A percentile compares a stretch with the other conserved stretches of the same genome.
phyloP scores from a whole-genome alignment of 2,797 vertebrate genomes.

The Pipistrellus pipistrellus region DNA sequence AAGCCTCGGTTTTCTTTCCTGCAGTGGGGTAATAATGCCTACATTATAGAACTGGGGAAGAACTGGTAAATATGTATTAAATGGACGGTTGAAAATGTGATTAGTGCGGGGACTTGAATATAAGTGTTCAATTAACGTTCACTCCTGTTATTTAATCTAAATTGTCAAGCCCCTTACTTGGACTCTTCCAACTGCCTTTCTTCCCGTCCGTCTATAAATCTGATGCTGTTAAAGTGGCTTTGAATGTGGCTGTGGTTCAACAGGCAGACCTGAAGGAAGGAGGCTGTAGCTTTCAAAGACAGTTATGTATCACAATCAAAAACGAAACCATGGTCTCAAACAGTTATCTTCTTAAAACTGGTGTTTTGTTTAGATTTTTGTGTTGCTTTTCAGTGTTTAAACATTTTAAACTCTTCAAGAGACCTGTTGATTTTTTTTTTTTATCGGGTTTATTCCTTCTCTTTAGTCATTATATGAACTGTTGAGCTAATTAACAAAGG shows the following conservation, averaged over 20 bases:
- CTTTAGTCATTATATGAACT: neutral
- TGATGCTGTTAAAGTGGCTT: neutral
- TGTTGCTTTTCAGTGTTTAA: constrained; percentile 21
- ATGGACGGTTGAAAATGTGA: neutral
- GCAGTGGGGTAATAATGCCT: neutral
- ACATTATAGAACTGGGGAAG: neutral
- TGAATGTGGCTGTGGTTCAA: neutral
- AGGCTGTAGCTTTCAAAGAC: neutral
- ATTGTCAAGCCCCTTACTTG: neutral
- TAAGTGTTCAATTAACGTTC: neutral
- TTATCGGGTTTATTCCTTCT: neutral
- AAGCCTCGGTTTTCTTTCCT: neutral
- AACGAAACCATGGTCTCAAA: neutral
- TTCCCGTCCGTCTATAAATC: neutral
- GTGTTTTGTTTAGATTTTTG: neutral
- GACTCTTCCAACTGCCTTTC: neutral
- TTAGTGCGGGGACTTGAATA: neutral
- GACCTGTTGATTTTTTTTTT: neutral
- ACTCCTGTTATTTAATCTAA: neutral
- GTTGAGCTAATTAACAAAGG: neutral
- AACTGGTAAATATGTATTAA: neutral
- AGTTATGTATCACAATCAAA: neutral
- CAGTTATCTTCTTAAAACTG: neutral
- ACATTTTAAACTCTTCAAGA: constrained; percentile 12
- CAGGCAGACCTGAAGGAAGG: neutral